Percentiles rank a stretch among this genome's conserved stretches.
phyloP scores from a whole-genome alignment of 2,113 vertebrate species.

The Caretta caretta region DNA sequence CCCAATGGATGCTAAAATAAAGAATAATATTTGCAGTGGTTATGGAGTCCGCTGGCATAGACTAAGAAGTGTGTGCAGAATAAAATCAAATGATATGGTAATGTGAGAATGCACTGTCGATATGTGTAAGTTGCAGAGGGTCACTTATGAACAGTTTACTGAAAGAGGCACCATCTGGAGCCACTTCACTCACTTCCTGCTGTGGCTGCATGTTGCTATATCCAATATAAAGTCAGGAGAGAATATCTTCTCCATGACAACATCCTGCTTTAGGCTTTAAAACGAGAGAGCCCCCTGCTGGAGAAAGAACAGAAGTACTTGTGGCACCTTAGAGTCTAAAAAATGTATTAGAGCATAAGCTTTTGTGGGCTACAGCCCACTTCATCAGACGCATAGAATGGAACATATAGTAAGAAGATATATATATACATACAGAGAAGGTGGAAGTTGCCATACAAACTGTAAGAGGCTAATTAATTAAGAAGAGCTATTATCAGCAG shows the following conservation, averaged over 20 bases:
- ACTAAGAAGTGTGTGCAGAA: background rate
- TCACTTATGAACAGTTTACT: background rate
- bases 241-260: background rate
- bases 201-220: background rate
- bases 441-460: no score
- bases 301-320: background rate
- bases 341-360: no score
- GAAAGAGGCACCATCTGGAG: background rate
- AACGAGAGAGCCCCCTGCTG: background rate
- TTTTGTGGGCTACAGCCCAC: no score
- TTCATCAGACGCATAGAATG: no score
- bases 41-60: background rate
- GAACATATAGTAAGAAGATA: no score
- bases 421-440: no score
- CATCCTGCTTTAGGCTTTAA: background rate
- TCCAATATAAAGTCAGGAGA: background rate
- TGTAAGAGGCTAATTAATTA: no score
- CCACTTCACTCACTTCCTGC: background rate
- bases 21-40: background rate
- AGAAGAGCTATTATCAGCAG: no score
- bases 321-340: no score
- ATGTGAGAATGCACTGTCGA: background rate
- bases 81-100: background rate
- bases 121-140: background rate
- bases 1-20: background rate